These are phyloP conservation scores for Apis florea DNA, from an alignment of 1,140 invertebrate species.

Conservation along the genomic window DNA sequence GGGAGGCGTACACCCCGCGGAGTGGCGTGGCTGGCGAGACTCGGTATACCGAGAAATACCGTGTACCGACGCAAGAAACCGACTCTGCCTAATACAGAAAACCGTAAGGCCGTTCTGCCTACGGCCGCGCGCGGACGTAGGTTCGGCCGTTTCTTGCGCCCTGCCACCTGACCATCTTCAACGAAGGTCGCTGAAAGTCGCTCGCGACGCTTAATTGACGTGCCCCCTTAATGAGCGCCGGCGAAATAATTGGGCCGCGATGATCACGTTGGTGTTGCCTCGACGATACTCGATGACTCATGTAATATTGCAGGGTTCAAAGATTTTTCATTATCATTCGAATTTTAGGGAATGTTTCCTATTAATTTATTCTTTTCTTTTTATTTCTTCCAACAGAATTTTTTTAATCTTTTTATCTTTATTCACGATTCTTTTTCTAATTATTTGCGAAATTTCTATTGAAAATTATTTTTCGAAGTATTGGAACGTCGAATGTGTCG, in stretches of 20 bases:
- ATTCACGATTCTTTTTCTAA: no score
- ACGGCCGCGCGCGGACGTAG: conserved; percentile 39
- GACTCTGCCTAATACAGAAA: conserved; percentile 78
- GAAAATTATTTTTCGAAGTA: no score
- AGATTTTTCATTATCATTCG: no score
- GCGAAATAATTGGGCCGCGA: conserved; percentile 29
- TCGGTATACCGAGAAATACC: conserved; percentile 69
- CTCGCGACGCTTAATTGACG: conserved; percentile 33
- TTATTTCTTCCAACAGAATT: no score
- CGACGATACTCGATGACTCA: neutral
- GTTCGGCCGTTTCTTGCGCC: conserved; percentile 55
- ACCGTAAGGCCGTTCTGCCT: conserved; percentile 66
- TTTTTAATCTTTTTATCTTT: no score
- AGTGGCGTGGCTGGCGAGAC: conserved; percentile 37
- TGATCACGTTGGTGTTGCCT: neutral
- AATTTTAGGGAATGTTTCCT: no score
- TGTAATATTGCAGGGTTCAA: neutral
- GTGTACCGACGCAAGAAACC: conserved; percentile 68
- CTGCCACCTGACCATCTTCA: conserved; percentile 49
- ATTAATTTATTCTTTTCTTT: no score
- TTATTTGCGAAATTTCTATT: no score
- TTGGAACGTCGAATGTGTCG: no score
- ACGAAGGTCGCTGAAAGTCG: conserved; percentile 35
- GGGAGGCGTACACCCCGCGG: conserved; percentile 54
- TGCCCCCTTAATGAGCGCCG: conserved; percentile 22